Evolutionary conservation across 2,888 invertebrate species (phyloP).

Genomic region (Euzophera pinguis): DNA sequence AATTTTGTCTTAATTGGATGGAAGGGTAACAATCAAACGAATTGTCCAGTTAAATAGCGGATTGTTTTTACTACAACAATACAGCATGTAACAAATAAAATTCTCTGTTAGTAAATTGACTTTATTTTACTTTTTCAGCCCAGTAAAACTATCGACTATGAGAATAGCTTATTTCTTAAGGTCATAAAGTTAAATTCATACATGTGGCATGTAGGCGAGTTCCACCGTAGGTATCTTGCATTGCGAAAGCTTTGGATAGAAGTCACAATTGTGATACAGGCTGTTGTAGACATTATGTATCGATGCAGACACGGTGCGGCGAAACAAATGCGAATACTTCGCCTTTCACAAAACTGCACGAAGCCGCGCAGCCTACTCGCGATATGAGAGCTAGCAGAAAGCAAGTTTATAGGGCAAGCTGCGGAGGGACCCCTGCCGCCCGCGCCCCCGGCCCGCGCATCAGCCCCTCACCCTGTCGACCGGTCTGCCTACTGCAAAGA

Average conservation of each 20-base stretch:
- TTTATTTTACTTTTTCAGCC: too few species aligned
- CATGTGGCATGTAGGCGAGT: too few species aligned
- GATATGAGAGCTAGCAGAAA: constrained; percentile 55
- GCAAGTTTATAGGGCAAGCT: constrained; percentile 64
- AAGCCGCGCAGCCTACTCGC: constrained; percentile 45
- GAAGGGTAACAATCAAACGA: too few species aligned
- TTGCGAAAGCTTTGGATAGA: background rate
- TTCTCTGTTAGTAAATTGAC: too few species aligned
- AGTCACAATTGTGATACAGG: background rate
- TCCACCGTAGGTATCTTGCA: background rate
- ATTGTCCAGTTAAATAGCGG: too few species aligned
- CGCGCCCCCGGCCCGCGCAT: constrained; percentile 20
- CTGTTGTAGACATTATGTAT: constrained; percentile 20
- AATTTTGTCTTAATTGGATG: too few species aligned
- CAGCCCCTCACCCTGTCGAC: constrained; percentile 24
- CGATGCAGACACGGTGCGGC: constrained; percentile 25
- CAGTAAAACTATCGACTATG: too few species aligned
- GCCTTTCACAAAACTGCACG: constrained; percentile 64
- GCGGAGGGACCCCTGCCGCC: constrained; percentile 33
- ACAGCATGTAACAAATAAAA: too few species aligned
- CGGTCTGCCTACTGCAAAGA: constrained; percentile 31
- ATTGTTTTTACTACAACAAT: too few species aligned
- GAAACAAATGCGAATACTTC: constrained; percentile 40
- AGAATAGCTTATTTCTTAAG: too few species aligned
- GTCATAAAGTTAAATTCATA: too few species aligned